Conservation (phyloP, 2,888 invertebrate species). For the Kryphioiulus occultus region DNA sequence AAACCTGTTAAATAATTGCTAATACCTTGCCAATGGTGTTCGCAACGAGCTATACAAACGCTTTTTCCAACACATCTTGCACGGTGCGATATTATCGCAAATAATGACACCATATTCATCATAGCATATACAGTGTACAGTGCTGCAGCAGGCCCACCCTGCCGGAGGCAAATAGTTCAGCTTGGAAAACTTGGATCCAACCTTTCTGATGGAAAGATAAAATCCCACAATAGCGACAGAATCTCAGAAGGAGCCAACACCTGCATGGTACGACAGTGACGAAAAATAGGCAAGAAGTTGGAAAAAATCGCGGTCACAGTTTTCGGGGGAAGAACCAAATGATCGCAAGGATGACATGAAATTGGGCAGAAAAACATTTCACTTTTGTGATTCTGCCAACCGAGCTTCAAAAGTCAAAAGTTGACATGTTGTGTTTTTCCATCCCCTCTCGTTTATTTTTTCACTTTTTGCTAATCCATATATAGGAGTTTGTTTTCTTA, state of each 20-base stretch:
- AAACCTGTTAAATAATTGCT: slow-evolving; percentile 5
- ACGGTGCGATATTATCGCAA: not conserved
- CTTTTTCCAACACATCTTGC: not conserved
- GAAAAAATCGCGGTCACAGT: not conserved
- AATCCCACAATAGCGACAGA: not conserved
- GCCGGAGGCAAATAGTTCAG: not conserved
- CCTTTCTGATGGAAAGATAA: not conserved
- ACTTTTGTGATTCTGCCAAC: slow-evolving; percentile 21
- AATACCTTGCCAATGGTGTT: not conserved
- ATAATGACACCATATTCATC: not conserved
- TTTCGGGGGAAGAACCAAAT: not conserved
- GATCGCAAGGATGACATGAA: not conserved
- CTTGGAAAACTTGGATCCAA: not conserved
- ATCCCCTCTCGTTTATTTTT: too few relatives aligned
- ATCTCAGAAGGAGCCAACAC: not conserved
- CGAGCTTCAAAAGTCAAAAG: not conserved
- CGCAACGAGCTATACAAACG: not conserved
- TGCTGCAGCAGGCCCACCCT: not conserved
- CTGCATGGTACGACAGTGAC: not conserved
- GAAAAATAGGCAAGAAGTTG: not conserved
- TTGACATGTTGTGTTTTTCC: not conserved
- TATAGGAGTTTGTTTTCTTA: too few relatives aligned
- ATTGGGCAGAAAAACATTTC: slow-evolving; percentile 43
- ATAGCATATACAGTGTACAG: not conserved
- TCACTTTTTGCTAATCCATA: too few relatives aligned